Conservation (phyloP, 2,113 vertebrate genomes). For the Chamaetylas fuelleborni region DNA sequence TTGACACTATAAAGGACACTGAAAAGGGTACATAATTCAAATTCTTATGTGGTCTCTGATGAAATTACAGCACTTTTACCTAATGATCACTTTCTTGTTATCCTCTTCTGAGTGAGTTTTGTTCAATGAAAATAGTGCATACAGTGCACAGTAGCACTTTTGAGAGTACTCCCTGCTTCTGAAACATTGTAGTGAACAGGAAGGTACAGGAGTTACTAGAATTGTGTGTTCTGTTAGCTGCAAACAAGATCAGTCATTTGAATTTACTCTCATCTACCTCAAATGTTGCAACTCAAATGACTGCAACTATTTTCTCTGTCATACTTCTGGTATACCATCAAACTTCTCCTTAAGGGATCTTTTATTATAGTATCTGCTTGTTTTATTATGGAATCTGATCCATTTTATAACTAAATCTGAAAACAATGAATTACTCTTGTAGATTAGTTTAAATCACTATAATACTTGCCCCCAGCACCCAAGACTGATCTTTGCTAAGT, state of each 20-base stretch:
- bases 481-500: slow-evolving; percentile 47
- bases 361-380: not conserved
- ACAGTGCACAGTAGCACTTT: not conserved
- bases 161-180: not conserved
- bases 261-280: not conserved
- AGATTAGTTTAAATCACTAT: slow-evolving; percentile 24
- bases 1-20: not conserved
- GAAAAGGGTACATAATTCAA: not conserved
- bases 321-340: not conserved
- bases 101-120: not conserved
- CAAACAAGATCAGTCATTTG: not conserved
- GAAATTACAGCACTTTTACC: not conserved
- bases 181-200: not conserved
- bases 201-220: not conserved
- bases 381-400: not conserved
- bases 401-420: not conserved
- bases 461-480: slow-evolving; percentile 1
- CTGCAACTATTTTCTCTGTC: not conserved
- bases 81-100: not conserved
- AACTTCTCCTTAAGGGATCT: not conserved
- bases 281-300: not conserved
- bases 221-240: not conserved
- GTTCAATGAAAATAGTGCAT: not conserved
- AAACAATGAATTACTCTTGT: not conserved
- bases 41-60: not conserved